Evolutionary conservation across 2,888 invertebrate species (phyloP).

Genomic region (Sylvicola cinctus): DNA sequence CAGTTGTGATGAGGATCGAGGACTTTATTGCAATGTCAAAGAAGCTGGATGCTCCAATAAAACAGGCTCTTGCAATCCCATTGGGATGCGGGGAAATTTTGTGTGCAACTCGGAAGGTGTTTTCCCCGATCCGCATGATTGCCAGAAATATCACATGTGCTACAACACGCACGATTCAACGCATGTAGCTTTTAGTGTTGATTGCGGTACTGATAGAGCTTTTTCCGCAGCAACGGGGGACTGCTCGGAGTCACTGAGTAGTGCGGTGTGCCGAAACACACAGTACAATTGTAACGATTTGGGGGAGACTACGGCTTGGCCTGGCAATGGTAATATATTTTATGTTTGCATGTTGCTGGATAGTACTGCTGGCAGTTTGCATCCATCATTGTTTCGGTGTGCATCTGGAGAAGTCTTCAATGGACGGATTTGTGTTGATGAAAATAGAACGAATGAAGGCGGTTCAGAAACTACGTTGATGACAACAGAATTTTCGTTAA

Average conservation of each 20-base stretch:
- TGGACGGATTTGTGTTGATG: no score
- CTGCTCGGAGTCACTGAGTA: background rate
- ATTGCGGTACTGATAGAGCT: slow-evolving; percentile 2
- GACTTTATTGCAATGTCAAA: background rate
- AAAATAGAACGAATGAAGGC: no score
- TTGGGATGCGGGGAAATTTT: background rate
- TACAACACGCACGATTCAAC: background rate
- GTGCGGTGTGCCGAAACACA: background rate
- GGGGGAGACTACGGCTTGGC: slow-evolving; percentile 1
- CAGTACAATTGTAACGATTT: slow-evolving; percentile 1
- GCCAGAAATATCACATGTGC: slow-evolving; percentile 1
- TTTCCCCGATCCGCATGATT: slow-evolving; percentile 4
- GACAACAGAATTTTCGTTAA: no score
- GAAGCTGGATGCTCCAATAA: background rate
- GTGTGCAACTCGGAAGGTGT: slow-evolving; percentile 8
- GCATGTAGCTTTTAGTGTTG: background rate
- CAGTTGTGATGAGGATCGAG: background rate
- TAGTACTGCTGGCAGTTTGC: background rate
- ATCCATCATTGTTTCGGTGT: slow-evolving; percentile 3
- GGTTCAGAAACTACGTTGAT: no score
- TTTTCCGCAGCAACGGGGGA: slow-evolving; percentile 2
- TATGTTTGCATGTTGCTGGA: slow-evolving; percentile 1
- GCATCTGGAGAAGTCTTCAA: background rate
- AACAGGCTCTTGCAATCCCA: background rate
- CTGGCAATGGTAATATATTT: slow-evolving; percentile 3